Evolutionary conservation across 2,888 invertebrate genomes (phyloP).

Genomic region (Ophioninae sp.): DNA sequence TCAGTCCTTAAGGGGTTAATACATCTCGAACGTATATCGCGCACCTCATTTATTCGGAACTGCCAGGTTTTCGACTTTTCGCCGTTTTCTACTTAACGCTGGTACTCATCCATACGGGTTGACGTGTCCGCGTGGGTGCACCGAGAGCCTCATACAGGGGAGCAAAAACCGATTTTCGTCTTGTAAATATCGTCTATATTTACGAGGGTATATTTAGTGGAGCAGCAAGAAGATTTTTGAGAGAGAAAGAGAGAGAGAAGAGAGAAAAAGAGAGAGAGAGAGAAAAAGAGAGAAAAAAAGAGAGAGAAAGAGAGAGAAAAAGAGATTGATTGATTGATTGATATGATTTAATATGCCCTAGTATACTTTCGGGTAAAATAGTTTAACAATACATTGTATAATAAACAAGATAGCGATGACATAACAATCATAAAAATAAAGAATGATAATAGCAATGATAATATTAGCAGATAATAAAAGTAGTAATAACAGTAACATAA

Average conservation of each 20-base stretch:
- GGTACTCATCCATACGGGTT: slow-evolving; percentile 57
- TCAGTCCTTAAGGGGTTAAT: too few species aligned
- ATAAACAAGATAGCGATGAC: too few species aligned
- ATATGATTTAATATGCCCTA: too few species aligned
- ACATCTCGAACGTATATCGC: not conserved
- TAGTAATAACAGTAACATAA: too few species aligned
- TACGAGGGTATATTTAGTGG: slow-evolving; percentile 78
- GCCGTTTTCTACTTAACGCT: slow-evolving; percentile 61
- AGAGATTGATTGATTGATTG: too few species aligned
- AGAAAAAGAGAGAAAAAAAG: slow-evolving; percentile 53
- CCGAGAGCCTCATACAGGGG: slow-evolving; percentile 59
- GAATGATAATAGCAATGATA: too few species aligned
- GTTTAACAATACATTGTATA: too few species aligned
- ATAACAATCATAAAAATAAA: too few species aligned
- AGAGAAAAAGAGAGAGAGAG: slow-evolving; percentile 53
- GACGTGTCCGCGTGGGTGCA: slow-evolving; percentile 48
- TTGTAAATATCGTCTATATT: slow-evolving; percentile 80
- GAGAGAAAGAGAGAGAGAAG: slow-evolving; percentile 6
- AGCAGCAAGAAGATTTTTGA: slow-evolving; percentile 62
- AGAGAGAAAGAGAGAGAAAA: slow-evolving; percentile 52
- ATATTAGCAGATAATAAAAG: too few species aligned
- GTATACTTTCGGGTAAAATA: too few species aligned
- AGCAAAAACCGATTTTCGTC: slow-evolving; percentile 70
- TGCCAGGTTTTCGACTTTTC: slow-evolving; percentile 45
- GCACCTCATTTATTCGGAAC: slow-evolving; percentile 15